Base-by-base conservation (phyloP, 1,140 invertebrate species). In the Chironomus tepperi region DNA sequence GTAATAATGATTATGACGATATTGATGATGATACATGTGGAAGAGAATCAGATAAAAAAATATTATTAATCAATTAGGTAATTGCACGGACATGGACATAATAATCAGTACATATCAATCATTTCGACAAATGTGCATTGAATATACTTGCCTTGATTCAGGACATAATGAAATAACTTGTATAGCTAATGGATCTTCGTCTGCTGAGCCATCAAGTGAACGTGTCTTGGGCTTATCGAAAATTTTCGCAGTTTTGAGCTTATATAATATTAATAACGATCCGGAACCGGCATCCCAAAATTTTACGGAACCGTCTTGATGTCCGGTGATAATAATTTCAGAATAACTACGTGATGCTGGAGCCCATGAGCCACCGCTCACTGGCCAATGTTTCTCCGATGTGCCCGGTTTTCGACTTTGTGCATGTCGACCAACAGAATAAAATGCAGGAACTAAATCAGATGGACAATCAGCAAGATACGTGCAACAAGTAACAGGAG, bases 271-370 rank as follows among this genome's bases (percentile, higher is more conserved):
- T 82, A 86, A 83, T 77, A 75, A 75, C 64, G 91, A 92, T 67
- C 94, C 93, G 74, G 94, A 93, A 77, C 95, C 96, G 8, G 96
- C 95, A 84, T 99, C 96, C 96, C 97, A 99, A 84, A 98, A 98
- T 83, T 97, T 98, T 75, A 98, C 87, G 79, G 93, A 96, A 67
- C 96, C 96, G 84, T 98, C 96, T 74, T 95, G 94, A 84, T 98
- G 96, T 12, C 96, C 96, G 67, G 97, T 98, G 72, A 98, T 89
- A 78, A 98, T 94, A 80, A 98, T 94, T 87, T 98, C 97, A 81
- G 93, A 93, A 85, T 98, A 98, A 83, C 93, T 95, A 84, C 94
- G 95, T 74, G 93, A 94, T 76, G 92, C 91, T 24, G 93, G 90
- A 75, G 93, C 94, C 96, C 96, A 98, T 81, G 92, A 92, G n/a